Conservation (phyloP, 2,113 vertebrate genomes). For the Pterocles orientalis region DNA sequence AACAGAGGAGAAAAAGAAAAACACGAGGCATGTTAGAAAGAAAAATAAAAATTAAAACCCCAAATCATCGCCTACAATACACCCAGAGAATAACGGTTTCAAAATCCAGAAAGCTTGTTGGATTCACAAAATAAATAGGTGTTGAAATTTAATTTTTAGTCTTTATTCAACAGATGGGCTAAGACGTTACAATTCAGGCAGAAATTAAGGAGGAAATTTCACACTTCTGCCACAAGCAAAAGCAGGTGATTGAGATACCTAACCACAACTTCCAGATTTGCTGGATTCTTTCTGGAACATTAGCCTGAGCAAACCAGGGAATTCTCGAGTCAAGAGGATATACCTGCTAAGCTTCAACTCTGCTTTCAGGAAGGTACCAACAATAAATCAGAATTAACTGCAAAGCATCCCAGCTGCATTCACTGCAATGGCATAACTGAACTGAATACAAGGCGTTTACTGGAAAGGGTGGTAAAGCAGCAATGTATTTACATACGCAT, state of each 20-base stretch:
- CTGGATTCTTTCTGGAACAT: not conserved
- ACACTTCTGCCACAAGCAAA: not conserved
- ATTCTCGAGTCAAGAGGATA: not conserved
- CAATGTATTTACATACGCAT: not conserved
- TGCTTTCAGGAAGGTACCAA: not conserved
- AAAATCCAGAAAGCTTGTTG: not conserved
- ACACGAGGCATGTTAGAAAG: not conserved
- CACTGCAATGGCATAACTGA: not conserved
- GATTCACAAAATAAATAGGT: not conserved
- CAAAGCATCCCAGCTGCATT: not conserved
- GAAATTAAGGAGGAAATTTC: not conserved
- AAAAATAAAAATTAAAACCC: not conserved
- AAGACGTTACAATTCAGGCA: not conserved
- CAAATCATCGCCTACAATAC: not conserved
- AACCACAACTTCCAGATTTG: not conserved
- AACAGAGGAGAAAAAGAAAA: not conserved
- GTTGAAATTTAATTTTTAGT: not conserved
- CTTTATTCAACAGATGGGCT: not conserved
- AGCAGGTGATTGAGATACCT: not conserved
- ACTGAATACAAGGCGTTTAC: not conserved
- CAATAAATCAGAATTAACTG: not conserved
- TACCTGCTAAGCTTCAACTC: not conserved
- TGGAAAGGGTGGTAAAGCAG: not conserved
- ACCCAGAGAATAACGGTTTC: not conserved
- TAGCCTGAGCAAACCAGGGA: not conserved